Conservation (phyloP, 2,888 invertebrate genomes). For the Melieria picta region DNA sequence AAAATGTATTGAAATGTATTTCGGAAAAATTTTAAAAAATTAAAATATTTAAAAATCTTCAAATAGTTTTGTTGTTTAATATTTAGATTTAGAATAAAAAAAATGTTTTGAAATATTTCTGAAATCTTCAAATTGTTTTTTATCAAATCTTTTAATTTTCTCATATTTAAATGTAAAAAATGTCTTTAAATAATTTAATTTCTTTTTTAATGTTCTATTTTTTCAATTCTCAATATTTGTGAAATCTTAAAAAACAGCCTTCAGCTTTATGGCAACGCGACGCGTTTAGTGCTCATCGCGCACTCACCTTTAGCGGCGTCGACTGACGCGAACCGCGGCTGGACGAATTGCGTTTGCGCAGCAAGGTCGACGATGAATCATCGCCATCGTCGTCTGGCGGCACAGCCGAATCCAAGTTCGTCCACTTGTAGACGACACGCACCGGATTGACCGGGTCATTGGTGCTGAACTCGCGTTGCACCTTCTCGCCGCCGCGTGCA, state of each 20-base stretch:
- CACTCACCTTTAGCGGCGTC: conserved; percentile 46
- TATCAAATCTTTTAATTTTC: no score
- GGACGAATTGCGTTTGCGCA: conserved; percentile 42
- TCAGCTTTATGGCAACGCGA: not conserved
- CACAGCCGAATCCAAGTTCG: conserved; percentile 66
- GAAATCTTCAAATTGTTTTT: no score
- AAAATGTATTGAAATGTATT: no score
- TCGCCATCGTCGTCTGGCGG: conserved; percentile 35
- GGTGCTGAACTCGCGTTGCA: conserved; percentile 54
- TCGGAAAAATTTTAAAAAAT: no score
- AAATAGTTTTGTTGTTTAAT: no score
- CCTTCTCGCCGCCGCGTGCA: conserved; percentile 67
- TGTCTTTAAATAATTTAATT: no score
- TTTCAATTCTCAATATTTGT: no score
- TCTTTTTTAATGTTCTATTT: no score
- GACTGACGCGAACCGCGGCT: conserved; percentile 65
- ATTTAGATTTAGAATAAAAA: no score
- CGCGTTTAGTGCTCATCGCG: not conserved
- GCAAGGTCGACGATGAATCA: conserved; percentile 33
- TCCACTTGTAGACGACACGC: conserved; percentile 66
- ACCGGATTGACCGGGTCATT: conserved; percentile 63
- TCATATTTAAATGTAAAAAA: no score
- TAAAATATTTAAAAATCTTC: no score
- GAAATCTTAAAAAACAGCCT: not conserved
- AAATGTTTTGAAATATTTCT: no score